phyloP scores from a whole-genome alignment of 2,888 invertebrate species.

The Lacanobia oleracea region DNA sequence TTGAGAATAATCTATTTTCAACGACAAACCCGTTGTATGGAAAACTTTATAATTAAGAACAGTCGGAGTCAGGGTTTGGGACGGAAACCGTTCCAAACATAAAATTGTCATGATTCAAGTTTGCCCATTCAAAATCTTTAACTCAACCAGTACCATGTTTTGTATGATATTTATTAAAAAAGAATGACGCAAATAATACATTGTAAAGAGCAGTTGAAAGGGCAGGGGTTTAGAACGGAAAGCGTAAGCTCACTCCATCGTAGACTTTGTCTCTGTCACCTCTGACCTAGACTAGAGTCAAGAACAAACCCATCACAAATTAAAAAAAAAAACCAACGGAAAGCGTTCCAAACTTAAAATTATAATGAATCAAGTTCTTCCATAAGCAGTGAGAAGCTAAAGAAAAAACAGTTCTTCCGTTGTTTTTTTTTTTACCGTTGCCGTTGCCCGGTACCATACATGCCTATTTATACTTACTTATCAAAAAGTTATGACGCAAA shows the following conservation, averaged over 20 bases:
- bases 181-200: too few species aligned
- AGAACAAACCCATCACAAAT: too few species aligned
- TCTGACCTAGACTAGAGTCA: too few species aligned
- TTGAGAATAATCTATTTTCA: conserved; percentile 61
- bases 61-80: conserved; percentile 12
- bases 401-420: not conserved
- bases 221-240: not conserved
- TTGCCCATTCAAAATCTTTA: too few species aligned
- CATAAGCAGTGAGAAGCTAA: too few species aligned
- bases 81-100: conserved; percentile 15
- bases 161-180: too few species aligned
- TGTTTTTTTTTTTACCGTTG: not conserved
- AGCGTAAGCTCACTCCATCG: too few species aligned
- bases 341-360: conserved; percentile 27
- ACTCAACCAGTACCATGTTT: too few species aligned
- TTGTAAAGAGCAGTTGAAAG: conserved; percentile 8
- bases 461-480: conserved; percentile 8
- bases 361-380: not conserved
- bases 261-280: too few species aligned
- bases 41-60: conserved; percentile 65
- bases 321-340: too few species aligned
- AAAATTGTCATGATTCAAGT: not conserved
- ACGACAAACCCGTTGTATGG: conserved; percentile 57
- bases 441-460: not conserved
- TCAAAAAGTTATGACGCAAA: conserved; percentile 26